Evolutionary conservation across 2,888 invertebrate species (phyloP), one percentile per base, ranked within the genome.

Genomic region (Azorinus chamasolen): DNA sequence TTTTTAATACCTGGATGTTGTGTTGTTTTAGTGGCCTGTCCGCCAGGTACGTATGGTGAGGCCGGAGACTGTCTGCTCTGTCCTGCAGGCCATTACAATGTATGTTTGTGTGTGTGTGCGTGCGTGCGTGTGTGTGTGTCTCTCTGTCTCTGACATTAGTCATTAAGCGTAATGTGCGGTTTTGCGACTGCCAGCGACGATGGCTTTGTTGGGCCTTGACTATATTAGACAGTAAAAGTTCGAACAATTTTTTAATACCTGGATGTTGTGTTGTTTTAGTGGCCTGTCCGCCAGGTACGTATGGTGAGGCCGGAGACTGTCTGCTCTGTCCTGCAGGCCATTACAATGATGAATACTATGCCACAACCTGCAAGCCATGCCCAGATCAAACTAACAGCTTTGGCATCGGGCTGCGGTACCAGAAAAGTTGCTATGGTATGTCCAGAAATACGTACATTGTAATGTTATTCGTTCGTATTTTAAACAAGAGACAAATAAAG

Each of bases 361-460:
- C 51, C 5, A 41, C 55, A 16, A 54, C 25, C 0, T 88, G 88
- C 71, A 61, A 53, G 18, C 25, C 71, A 0, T 88, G 88, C 61
- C 85, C 86, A 24, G 22, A 45, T 5, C 71, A 48, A 6, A 75
- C 87, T 8, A 74, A 78, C 32, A 87, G 85, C 66, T 50, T 50
- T 25, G 54, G 51, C 4, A 54, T 62, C 6, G 87, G 84, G 1
- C 74, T 83, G n/a, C 66, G 50, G 43, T 72, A 69, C 24, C 22
- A 57, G 14, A 70, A 65, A 14, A 84, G 82, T 2, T 87, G 86
- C 55, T 85, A 83, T 58, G 76, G 88, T 88, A 76, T 80, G 87
- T n/a, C n/a, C n/a, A n/a, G n/a, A 32, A 32, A 4, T 32, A 32
- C 32, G 10, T 4, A 6, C 32, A 32, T 32, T 32, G 10, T 32